A percentile compares a stretch with the other conserved stretches of the same genome.
Conservation (phyloP, 2,113 vertebrate genomes). For the Zosterops hypoxanthus region DNA sequence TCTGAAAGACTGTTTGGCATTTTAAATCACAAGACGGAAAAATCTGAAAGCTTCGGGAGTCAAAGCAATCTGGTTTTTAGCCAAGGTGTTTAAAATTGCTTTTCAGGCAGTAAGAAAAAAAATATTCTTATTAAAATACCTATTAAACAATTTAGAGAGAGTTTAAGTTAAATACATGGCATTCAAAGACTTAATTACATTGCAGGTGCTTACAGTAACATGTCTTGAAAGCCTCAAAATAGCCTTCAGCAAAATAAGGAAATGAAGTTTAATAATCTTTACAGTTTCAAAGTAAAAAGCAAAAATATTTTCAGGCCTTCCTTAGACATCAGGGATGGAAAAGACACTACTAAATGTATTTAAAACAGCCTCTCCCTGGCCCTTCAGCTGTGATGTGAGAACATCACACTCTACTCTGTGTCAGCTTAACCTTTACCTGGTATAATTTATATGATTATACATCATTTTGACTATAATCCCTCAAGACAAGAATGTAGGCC, state of each 20-base stretch:
- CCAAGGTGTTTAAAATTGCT: not conserved
- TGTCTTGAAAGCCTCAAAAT: not conserved
- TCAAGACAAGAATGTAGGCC: not conserved
- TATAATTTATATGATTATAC: not conserved
- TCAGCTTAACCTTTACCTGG: not conserved
- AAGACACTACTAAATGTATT: not conserved
- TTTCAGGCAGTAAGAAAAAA: not conserved
- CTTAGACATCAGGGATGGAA: not conserved
- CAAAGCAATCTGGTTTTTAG: not conserved
- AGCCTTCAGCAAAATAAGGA: conserved; percentile 26
- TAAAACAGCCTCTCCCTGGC: conserved; percentile 30
- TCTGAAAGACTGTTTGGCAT: not conserved
- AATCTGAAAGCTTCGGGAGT: not conserved
- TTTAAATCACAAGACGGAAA: not conserved
- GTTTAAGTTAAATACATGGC: not conserved
- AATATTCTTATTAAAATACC: not conserved
- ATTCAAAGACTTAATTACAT: conserved; percentile 44
- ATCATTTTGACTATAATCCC: not conserved
- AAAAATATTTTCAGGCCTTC: not conserved
- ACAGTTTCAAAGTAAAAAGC: conserved; percentile 33
- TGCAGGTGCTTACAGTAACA: not conserved
- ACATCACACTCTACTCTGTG: not conserved
- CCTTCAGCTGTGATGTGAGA: conserved; percentile 37
- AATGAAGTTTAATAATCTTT: conserved; percentile 11
- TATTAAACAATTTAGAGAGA: not conserved